These are phyloP conservation scores for Harmothoe impar DNA, from an alignment of 2,888 invertebrate species.

Conservation along the genomic window DNA sequence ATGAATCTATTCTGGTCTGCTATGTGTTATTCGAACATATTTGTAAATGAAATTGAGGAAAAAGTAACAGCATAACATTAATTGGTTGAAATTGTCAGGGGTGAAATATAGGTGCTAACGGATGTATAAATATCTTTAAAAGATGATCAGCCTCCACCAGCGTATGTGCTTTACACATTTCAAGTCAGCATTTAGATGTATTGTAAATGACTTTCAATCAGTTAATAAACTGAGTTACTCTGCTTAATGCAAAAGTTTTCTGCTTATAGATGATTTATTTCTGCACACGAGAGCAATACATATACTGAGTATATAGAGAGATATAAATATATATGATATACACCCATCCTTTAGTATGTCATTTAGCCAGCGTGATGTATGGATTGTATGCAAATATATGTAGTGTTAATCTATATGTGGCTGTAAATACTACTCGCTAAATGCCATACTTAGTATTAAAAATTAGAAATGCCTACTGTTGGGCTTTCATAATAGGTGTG, in stretches of 20 bases:
- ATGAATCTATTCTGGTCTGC: too few species aligned
- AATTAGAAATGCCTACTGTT: constrained; percentile 13
- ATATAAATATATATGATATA: neutral
- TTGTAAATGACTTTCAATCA: too few species aligned
- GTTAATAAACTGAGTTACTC: neutral
- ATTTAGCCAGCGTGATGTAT: neutral
- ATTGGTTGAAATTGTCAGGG: too few species aligned
- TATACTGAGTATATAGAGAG: neutral
- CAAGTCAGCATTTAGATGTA: too few species aligned
- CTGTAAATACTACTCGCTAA: neutral
- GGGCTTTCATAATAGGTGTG: constrained; percentile 14
- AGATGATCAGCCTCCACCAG: too few species aligned
- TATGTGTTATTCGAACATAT: too few species aligned
- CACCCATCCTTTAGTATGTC: neutral
- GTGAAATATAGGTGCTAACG: too few species aligned
- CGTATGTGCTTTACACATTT: too few species aligned
- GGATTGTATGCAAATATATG: neutral
- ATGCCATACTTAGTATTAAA: neutral
- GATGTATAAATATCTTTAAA: too few species aligned
- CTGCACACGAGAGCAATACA: neutral
- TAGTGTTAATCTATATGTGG: neutral
- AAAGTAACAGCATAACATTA: too few species aligned
- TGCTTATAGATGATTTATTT: neutral
- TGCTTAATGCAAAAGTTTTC: neutral
- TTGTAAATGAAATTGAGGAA: too few species aligned